Conservation (phyloP, 2,113 vertebrate genomes). For the Halcyon malimbica region DNA sequence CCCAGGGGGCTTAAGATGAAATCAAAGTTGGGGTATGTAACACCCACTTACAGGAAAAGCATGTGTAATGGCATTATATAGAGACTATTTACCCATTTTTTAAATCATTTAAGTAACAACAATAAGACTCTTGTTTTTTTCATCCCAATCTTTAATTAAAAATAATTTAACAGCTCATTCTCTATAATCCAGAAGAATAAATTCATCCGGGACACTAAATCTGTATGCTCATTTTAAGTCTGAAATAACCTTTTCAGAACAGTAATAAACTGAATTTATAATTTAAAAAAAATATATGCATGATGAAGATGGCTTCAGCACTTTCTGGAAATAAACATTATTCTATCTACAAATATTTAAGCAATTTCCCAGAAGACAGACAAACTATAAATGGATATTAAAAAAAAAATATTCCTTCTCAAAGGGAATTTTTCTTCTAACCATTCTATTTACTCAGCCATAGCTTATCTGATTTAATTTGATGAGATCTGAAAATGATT, state of each 20-base stretch:
- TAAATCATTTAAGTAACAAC: background rate
- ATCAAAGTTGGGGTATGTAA: background rate
- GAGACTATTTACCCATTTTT: background rate
- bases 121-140: background rate
- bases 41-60: background rate
- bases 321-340: background rate
- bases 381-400: background rate
- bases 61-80: background rate
- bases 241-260: background rate
- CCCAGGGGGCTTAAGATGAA: background rate
- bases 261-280: background rate
- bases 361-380: background rate
- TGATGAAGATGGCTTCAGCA: background rate
- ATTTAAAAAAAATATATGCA: background rate
- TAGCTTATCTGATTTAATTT: background rate
- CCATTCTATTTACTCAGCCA: background rate
- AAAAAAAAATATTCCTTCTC: background rate
- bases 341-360: slow-evolving; percentile 33
- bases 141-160: background rate
- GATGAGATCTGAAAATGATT: background rate
- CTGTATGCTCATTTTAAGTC: background rate
- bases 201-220: background rate
- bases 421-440: background rate
- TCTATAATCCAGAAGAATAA: background rate
- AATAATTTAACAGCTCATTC: background rate